Conservation (phyloP, 1,140 invertebrate genomes). For the Magallana ariakensis region DNA sequence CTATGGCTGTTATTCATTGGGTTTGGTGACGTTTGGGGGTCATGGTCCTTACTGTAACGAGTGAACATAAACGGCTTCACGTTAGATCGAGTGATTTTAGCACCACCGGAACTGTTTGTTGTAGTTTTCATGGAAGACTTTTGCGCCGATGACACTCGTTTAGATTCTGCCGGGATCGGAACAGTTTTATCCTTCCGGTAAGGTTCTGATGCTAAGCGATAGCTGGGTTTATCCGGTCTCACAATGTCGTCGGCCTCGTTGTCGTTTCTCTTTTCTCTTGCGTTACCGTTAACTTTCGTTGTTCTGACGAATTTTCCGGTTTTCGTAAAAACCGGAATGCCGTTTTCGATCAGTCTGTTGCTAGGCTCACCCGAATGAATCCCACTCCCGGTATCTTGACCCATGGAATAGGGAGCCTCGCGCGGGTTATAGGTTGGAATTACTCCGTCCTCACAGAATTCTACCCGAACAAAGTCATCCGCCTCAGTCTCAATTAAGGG, state of each 20-base stretch:
- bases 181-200: neutral
- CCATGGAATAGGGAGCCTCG: neutral
- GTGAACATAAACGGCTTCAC: conserved; percentile 26
- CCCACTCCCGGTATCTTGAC: neutral
- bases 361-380: neutral
- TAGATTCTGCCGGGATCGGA: neutral
- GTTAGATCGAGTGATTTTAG: conserved; percentile 22
- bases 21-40: neutral
- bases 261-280: neutral
- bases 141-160: neutral
- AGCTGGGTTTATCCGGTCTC: conserved; percentile 7
- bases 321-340: conserved; percentile 24
- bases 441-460: neutral
- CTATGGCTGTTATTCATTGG: neutral
- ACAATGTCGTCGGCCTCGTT: neutral
- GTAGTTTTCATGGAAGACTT: conserved; percentile 19
- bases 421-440: conserved; percentile 26
- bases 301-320: conserved; percentile 2
- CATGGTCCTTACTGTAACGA: conserved; percentile 7
- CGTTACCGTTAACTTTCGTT: neutral
- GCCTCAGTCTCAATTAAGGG: neutral
- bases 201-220: conserved; percentile 10
- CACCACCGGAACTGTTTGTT: conserved; percentile 15
- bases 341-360: conserved; percentile 1
- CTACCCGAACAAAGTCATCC: conserved; percentile 19